Base-by-base conservation (phyloP, 2,888 invertebrate genomes). In the Drosophila limbata region DNA sequence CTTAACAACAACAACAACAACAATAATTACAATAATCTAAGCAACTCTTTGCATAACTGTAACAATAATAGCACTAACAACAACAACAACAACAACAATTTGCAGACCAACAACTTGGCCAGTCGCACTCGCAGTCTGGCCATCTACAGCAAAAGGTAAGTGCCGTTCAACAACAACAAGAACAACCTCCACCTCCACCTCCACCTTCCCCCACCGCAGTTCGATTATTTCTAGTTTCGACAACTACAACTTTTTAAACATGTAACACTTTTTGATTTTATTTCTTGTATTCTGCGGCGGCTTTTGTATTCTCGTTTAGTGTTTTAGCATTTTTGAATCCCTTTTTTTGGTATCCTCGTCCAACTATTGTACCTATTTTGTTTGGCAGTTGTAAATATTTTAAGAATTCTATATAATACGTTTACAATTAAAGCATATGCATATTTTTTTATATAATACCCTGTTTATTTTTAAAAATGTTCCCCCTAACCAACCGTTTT, bases 71-170 rank as follows among this genome's bases (percentile, higher is more conserved):
- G 71, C 66, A 82, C 77, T 80, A 78, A 75, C 75, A 81, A 73
- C 75, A 75, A 56, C 69, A 77, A 55, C 67, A 51, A 77, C 69
- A 75, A 64, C 75, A 80, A 81, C 77, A 79, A 73, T 55, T 25
- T 70, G 51, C 51, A 75, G 77, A 61, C 63, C 69, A 75, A 61
- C 72, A 75, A 59, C 71, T 75, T 73, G 63, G 83, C 90, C 47
- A 90, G 91, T 73, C 88, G 91, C 63, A 91, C 90, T 62, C 92
- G 92, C 76, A 92, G 92, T 78, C 79, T 92, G 78, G 91, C 92
- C 64, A 91, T 92, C 73, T 92, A 92, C 80, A 92, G 91, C 80
- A 92, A 92, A 80, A 91, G 92, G 92, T 92, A 92, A 92, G 92
- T 91, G 45, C 13, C 17, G 65, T 60, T 44, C 59, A 55, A 51